Base-by-base conservation (phyloP, 1,140 invertebrate genomes). In the Nixonia krombeini region DNA sequence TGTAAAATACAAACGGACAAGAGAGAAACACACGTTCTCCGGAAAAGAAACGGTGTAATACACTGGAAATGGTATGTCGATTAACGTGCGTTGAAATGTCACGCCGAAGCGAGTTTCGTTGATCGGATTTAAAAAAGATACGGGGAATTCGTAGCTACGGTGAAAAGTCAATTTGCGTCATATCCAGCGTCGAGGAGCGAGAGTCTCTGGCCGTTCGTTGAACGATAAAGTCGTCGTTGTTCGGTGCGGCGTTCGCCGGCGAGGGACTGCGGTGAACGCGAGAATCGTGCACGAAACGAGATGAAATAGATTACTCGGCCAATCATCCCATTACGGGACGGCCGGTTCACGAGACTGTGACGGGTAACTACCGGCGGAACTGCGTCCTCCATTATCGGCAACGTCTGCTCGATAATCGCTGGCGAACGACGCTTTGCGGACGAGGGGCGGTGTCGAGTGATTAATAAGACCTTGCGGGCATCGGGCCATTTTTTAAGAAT, bases 361-460 rank as follows among this genome's bases (percentile, higher is more conserved):
- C 64, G 51, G 56, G 17, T 52, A 44, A 67, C 64, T 67, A 61
- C 64, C 64, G 64, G 51, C 64, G 64, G 64, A 67, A 67, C 64
- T 67, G 16, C 51, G 56, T 67, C 50, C 64, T 67, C 51, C 53
- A 42, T 52, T 61, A 61, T 52, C 45, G 45, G 17, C 13, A 50
- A 51, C 51, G 56, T 66, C 63, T 66, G 45, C 49, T 65, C 29
- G 41, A 53, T 53, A 47, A 37, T 17, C 35, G 49, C 49, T 55
- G 16, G 47, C 47, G 37, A 65, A 65, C 6, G 58, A 65, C 49
- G 53, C 62, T 65, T 33, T 33, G 42, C 15, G 3, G 41, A 49
- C 45, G 42, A 37, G 13, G 47, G 42, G 53, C 52, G 41, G 52
- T 49, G 52, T 57, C 16, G 57, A 41, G 25, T 42, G 33, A 58